Evolutionary conservation across 2,797 vertebrate species (phyloP).

Genomic region (Buceros bicornis): DNA sequence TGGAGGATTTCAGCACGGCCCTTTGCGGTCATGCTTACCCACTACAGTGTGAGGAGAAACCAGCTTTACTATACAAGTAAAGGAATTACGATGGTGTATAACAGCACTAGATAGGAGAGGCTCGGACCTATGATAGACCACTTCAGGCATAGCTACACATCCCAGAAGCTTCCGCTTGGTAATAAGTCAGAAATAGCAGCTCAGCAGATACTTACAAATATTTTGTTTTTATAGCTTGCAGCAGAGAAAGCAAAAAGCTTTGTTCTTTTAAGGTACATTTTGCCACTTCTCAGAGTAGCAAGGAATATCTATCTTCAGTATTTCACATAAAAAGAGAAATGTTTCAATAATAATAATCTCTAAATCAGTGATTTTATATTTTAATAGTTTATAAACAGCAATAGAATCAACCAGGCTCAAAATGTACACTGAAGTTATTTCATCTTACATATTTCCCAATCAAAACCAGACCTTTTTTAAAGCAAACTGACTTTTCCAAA

Average conservation of each 20-base stretch:
- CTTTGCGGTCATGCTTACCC: background rate
- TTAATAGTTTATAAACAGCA: background rate
- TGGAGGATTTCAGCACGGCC: background rate
- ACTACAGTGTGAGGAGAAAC: accelerated
- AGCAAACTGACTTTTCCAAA: background rate
- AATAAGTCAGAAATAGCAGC: background rate
- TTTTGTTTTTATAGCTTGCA: background rate
- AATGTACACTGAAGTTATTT: background rate
- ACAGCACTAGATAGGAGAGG: background rate
- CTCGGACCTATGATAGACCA: background rate
- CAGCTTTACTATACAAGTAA: accelerated
- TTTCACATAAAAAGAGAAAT: background rate
- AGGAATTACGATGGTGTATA: background rate
- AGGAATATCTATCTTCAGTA: background rate
- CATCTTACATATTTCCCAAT: background rate
- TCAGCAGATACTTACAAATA: background rate
- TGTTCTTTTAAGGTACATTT: background rate
- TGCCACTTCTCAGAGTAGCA: background rate
- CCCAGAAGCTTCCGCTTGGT: background rate
- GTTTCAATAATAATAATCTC: background rate
- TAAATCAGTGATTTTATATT: background rate
- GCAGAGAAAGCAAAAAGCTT: background rate
- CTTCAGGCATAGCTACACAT: background rate
- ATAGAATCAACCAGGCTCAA: background rate
- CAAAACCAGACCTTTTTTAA: background rate